Evolutionary conservation across 2,113 vertebrate species (phyloP).

Genomic region (Astatoreochromis straeleni): DNA sequence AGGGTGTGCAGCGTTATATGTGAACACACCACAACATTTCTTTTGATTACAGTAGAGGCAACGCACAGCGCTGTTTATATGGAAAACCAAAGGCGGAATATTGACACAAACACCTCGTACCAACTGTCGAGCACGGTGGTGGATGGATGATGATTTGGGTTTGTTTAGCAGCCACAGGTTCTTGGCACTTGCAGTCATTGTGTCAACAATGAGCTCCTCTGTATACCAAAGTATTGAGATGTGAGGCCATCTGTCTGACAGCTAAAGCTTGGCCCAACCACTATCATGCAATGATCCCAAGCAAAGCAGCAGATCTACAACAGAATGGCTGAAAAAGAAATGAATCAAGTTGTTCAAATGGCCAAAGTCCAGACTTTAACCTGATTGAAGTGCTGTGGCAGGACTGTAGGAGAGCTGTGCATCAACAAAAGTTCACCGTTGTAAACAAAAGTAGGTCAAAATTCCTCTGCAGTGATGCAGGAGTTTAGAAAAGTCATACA

Average conservation of each 20-base stretch:
- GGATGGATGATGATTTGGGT: background rate
- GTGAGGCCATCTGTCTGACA: background rate
- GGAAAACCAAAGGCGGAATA: background rate
- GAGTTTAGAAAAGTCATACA: background rate
- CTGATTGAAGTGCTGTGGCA: background rate
- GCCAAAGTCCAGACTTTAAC: background rate
- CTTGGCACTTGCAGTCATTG: background rate
- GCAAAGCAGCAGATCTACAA: background rate
- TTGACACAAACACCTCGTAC: background rate
- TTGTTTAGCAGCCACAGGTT: background rate
- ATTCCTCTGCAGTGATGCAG: background rate
- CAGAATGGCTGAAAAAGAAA: background rate
- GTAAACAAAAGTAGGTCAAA: background rate
- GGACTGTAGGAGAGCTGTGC: background rate
- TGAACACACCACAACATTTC: background rate
- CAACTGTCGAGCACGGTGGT: background rate
- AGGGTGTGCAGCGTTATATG: fast-evolving
- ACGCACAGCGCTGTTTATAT: background rate
- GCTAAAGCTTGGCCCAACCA: background rate
- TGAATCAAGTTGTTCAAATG: background rate
- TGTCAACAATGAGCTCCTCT: background rate
- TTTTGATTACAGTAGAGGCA: background rate
- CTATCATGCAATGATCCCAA: background rate
- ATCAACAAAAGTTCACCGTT: background rate
- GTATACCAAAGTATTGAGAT: fast-evolving